Conservation (phyloP, 2,113 vertebrate species). For the Neolamprologus hecqui region DNA sequence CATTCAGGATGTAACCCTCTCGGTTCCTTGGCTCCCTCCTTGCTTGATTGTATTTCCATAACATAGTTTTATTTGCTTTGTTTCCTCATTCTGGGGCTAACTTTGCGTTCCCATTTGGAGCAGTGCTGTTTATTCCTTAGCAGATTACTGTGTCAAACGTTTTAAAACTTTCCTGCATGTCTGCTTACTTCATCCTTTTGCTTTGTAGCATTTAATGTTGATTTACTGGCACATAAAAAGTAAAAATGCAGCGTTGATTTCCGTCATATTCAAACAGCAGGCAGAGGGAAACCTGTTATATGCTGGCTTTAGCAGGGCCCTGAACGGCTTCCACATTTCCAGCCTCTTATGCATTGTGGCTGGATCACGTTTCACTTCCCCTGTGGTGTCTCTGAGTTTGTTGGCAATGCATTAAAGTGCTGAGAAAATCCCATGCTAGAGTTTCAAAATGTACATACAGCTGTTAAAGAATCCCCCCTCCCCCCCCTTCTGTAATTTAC, state of each 20-base stretch:
- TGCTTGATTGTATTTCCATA: background rate
- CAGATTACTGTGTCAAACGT: background rate
- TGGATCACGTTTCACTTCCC: slow-evolving; percentile 16
- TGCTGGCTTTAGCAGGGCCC: background rate
- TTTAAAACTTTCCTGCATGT: background rate
- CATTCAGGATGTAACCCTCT: background rate
- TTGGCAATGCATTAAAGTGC: background rate
- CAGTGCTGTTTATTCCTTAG: background rate
- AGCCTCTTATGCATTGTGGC: background rate
- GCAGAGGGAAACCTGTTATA: background rate
- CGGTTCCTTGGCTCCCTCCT: background rate
- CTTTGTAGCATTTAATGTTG: background rate
- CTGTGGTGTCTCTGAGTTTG: background rate
- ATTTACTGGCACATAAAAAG: background rate
- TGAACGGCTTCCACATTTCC: background rate
- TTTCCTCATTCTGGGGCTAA: background rate
- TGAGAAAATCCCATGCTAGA: background rate
- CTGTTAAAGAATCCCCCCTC: background rate
- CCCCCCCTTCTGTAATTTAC: background rate
- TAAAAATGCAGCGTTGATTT: background rate
- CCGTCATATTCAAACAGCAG: background rate
- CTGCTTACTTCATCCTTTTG: background rate
- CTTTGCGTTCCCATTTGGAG: background rate
- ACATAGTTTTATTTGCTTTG: background rate
- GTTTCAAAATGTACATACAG: background rate